Evolutionary conservation across 2,888 invertebrate genomes (phyloP), one percentile per base, ranked within the genome.

Genomic region (Diadromus collaris): DNA sequence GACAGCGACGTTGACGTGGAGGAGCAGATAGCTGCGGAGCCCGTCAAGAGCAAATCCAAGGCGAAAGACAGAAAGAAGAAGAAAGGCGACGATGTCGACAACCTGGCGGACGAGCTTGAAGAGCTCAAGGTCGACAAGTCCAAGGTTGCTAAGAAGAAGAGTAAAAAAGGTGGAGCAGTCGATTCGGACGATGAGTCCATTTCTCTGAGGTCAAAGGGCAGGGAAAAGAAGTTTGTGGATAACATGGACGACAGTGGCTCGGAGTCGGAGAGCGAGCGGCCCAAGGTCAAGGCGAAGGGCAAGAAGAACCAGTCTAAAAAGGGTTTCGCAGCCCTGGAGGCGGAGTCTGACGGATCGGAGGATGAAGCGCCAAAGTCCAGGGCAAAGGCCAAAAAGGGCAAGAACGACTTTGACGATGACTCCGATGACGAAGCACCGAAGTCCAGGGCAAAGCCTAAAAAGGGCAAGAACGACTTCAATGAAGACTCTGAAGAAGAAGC

Each of bases 1-100:
- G 95, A 95, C 85, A 94, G 94, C 88, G 95, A 95, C 86, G 91
- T 93, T 85, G 93, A 92, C 68, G 91, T 92, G 75, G 93, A 93
- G 51, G 92, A 85, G 32, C 78, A 91, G 76, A 89, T 84, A 70
- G 83, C 91, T 74, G 92, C 88, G 71, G 90, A 89, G 67, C 88
- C 89, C 64, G 87, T 87, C 67, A 90, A 90, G 58, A 81, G 82
- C 19, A 87, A 87, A 82, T 84, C 86, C 92, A 93, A 86, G 91
- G 91, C 77, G 88, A 91, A 80, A 83, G 86, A 75, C 91, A 92
- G 83, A 91, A 92, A 83, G 91, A 93, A 85, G 89, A 93, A 63
- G 91, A 87, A 92, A 78, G 92, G 92, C 84, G 91, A 83, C 9
- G 83, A 84, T 2, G 16, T 63, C 0, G 81, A 81, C 13, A 84